Evolutionary conservation across 2,888 invertebrate genomes (phyloP), one percentile per base, ranked within the genome.

Genomic region (Rhogogaster chlorosoma): DNA sequence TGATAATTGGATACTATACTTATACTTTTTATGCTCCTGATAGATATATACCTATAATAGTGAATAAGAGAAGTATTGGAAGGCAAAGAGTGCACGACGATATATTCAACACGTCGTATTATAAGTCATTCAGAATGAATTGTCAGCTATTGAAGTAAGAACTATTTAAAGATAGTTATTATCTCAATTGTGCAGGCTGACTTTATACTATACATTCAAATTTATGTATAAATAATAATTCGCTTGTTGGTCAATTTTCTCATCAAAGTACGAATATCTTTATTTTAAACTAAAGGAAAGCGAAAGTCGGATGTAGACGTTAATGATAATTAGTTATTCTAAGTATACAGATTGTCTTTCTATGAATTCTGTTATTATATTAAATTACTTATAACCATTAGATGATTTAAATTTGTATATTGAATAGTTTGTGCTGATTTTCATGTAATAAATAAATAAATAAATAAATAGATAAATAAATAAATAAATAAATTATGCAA

Each of bases 21-120:
- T n/a, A 70, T 71, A 78, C 6, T 78, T 78, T 61, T 15, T 15
- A 22, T 22, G 36, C 57, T 78, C 22, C 57, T 22, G 38, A 78
- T 53, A 49, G 12, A 77, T 12, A n/a, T 75, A 49, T 49, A 29
- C 49, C 45, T 71, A 71, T 10, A 42, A 61, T 71, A 29, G 26
- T 12, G 45, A 32, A 29, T 77, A 77, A 45, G 88, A 90, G 88
- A 78, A 77, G 86, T 87, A 88, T 89, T 88, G 89, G 90, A 92
- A 92, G 92, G 91, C 92, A 91, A 90, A 92, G 88, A 91, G 89
- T 91, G 91, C 89, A 91, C 88, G 90, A 91, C 90, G 90, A 91
- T 89, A 73, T 73, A 38, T 38, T 75, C 12, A n/a, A 57, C 18
- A 5, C 9, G 36, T 78, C 78, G 32, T 78, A 18, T 22, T 10